phyloP scores from a whole-genome alignment of 2,113 vertebrate species.

The Blennius ocellaris region DNA sequence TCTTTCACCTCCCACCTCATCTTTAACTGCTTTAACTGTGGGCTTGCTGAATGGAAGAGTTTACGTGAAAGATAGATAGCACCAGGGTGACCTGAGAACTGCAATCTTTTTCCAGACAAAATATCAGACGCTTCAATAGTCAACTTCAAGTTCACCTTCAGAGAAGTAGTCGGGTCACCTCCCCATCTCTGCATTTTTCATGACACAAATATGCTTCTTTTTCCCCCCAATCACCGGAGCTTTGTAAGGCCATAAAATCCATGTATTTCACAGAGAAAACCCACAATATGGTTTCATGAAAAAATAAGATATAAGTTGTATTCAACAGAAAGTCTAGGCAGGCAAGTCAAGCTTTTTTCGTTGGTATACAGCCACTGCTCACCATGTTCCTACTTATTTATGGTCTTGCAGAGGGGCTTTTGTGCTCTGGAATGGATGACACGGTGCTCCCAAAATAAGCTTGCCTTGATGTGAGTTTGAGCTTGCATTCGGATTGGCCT shows the following conservation, averaged over 20 bases:
- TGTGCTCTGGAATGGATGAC: conserved; percentile 68
- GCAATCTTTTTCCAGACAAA: conserved; percentile 22
- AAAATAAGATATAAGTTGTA: conserved; percentile 16
- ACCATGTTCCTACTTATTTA: conserved; percentile 51
- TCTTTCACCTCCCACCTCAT: conserved; percentile 42
- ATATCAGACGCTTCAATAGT: conserved; percentile 14
- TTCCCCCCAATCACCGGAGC: neutral
- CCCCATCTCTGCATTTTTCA: neutral
- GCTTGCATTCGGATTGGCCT: conserved; percentile 71
- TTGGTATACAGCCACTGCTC: conserved; percentile 34
- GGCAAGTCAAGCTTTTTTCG: conserved; percentile 20
- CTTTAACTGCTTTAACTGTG: conserved; percentile 46
- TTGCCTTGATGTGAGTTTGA: conserved; percentile 55
- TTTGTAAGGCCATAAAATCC: conserved; percentile 3
- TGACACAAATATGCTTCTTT: conserved; percentile 15
- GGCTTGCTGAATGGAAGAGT: conserved; percentile 34
- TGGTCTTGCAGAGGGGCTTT: conserved; percentile 54
- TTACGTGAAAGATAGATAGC: conserved; percentile 43
- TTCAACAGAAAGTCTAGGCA: conserved; percentile 27
- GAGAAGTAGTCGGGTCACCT: conserved; percentile 12
- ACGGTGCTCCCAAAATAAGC: conserved; percentile 70
- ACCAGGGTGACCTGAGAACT: conserved; percentile 19
- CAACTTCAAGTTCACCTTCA: conserved; percentile 35
- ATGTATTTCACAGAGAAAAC: neutral
- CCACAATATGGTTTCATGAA: neutral